Conservation (phyloP, 2,797 vertebrate genomes). For the Heteromormyrus szaboi region DNA sequence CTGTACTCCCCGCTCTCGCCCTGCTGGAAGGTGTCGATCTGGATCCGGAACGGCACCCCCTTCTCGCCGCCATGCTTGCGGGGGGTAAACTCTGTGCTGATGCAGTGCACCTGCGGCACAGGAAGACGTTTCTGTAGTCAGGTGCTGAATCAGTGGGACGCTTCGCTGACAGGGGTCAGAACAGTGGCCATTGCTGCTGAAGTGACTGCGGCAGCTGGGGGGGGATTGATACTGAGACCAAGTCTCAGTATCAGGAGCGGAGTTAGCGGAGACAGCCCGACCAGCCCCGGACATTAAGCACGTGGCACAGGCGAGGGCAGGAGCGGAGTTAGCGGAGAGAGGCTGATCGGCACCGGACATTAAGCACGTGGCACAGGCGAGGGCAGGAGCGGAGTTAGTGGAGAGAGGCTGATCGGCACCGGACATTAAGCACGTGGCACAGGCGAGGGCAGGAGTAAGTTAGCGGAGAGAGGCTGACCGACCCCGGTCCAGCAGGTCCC, state of each 20-base stretch:
- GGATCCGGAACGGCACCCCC: slow-evolving; percentile 72
- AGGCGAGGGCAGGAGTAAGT: neutral
- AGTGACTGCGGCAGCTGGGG: neutral
- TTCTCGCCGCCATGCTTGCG: slow-evolving; percentile 72
- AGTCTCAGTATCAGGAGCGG: neutral
- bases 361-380: too few species aligned
- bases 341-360: too few species aligned
- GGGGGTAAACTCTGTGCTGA: slow-evolving; percentile 74
- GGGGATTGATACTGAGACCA: neutral
- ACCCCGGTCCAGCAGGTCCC: neutral
- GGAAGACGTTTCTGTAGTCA: neutral
- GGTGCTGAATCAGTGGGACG: neutral
- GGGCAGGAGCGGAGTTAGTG: too few species aligned
- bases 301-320: too few species aligned
- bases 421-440: too few species aligned
- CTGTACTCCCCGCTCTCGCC: slow-evolving; percentile 71
- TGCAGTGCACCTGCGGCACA: slow-evolving; percentile 64
- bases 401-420: too few species aligned
- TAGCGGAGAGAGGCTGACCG: neutral
- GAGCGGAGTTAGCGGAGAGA: too few species aligned
- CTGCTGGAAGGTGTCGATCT: slow-evolving; percentile 72
- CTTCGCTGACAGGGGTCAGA: neutral
- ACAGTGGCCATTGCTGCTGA: neutral
- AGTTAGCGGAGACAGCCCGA: too few species aligned
- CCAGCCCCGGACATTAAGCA: too few species aligned